Conservation (phyloP, 2,797 vertebrate genomes). For the Pipistrellus pygmaeus region DNA sequence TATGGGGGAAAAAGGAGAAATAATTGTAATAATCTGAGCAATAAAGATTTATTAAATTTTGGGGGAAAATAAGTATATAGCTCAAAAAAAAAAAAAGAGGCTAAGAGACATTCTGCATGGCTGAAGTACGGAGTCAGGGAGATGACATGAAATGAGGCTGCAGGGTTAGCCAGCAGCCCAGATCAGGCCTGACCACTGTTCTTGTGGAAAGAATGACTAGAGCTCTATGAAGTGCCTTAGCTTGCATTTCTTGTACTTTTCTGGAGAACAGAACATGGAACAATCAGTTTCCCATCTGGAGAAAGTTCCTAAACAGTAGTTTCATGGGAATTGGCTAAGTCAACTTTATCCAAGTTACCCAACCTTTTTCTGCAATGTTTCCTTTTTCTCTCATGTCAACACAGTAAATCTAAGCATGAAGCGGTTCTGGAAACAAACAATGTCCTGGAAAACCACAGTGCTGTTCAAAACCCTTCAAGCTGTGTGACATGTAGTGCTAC, state of each 20-base stretch:
- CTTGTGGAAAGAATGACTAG: not conserved
- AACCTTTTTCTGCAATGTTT: constrained; percentile 3
- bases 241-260: not conserved
- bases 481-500: constrained; percentile 22
- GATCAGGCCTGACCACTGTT: rapidly evolving
- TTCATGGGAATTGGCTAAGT: not conserved
- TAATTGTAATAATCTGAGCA: too few relatives aligned
- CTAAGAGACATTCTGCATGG: not conserved
- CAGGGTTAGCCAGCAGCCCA: not conserved
- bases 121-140: not conserved
- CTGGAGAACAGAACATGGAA: not conserved
- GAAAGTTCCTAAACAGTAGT: not conserved
- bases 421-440: constrained; percentile 62
- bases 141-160: not conserved
- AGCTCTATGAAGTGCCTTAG: not conserved
- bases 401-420: constrained; percentile 53
- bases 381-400: constrained; percentile 15
- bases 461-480: constrained; percentile 44
- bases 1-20: too few relatives aligned
- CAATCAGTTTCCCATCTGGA: not conserved
- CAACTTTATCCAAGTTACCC: not conserved
- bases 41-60: too few relatives aligned
- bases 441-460: not conserved
- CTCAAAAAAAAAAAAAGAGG: too few relatives aligned
- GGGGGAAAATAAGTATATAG: too few relatives aligned